Evolutionary conservation across 2,797 vertebrate species (phyloP).

Genomic region (Hypotaenidia philippensis): DNA sequence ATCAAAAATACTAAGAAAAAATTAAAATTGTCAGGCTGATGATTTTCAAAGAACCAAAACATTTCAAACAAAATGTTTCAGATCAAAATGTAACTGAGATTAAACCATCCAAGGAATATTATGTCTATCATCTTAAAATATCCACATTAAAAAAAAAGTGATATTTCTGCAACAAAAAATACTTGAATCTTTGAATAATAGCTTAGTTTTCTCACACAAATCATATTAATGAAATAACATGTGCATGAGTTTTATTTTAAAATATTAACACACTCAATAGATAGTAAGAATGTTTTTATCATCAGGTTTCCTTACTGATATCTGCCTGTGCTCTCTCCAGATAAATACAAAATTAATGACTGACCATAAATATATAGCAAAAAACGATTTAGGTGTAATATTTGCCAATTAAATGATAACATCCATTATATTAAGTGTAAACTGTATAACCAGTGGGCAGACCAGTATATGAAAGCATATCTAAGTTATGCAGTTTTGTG

Average conservation of each 20-base stretch:
- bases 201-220: not conserved
- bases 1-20: not conserved
- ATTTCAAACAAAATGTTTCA: fast-evolving
- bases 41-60: not conserved
- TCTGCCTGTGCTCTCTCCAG: not conserved
- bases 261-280: not conserved
- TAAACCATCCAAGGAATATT: not conserved
- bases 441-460: not conserved
- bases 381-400: not conserved
- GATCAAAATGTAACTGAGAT: not conserved
- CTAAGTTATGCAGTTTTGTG: not conserved
- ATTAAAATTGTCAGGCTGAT: not conserved
- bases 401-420: not conserved
- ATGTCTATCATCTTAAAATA: not conserved
- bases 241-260: not conserved
- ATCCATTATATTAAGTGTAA: not conserved
- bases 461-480: not conserved
- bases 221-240: not conserved
- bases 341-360: not conserved
- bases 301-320: not conserved
- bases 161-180: not conserved
- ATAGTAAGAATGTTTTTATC: not conserved
- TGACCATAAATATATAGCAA: not conserved
- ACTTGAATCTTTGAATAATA: not conserved
- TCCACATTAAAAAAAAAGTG: not conserved